phyloP scores from a whole-genome alignment of 2,113 vertebrate species.

The mouse (Mus musculus) region DNA sequence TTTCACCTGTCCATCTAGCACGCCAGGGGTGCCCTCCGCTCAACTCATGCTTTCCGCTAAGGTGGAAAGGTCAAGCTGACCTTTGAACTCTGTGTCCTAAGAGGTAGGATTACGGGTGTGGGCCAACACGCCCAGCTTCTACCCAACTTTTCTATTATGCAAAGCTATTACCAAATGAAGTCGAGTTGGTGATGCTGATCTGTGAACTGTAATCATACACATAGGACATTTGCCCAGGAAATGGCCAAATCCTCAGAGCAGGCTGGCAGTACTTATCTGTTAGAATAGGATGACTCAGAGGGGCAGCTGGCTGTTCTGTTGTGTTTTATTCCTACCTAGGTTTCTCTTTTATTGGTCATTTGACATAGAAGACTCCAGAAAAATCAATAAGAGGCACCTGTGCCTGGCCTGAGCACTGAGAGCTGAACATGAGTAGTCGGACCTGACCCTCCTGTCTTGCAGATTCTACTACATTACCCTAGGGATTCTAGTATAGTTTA shows the following conservation, averaged over 20 bases:
- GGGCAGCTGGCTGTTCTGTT: background rate
- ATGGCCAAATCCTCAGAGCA: background rate
- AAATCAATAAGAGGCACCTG: background rate
- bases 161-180: slow-evolving; percentile 18
- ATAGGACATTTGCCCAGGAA: slow-evolving; percentile 52
- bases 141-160: background rate
- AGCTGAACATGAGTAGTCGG: background rate
- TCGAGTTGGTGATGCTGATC: background rate
- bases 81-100: background rate
- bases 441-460: slow-evolving; percentile 38
- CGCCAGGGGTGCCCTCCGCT: background rate
- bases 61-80: background rate
- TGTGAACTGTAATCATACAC: background rate
- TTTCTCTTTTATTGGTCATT: slow-evolving; percentile 54
- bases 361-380: background rate
- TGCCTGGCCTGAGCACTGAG: background rate
- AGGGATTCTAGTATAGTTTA: background rate
- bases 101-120: background rate
- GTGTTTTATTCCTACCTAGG: background rate
- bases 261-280: background rate
- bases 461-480: background rate
- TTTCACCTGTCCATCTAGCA: background rate
- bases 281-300: background rate
- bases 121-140: background rate
- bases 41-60: background rate